Base-by-base conservation (phyloP, 2,797 vertebrate species). In the Paguma larvata region DNA sequence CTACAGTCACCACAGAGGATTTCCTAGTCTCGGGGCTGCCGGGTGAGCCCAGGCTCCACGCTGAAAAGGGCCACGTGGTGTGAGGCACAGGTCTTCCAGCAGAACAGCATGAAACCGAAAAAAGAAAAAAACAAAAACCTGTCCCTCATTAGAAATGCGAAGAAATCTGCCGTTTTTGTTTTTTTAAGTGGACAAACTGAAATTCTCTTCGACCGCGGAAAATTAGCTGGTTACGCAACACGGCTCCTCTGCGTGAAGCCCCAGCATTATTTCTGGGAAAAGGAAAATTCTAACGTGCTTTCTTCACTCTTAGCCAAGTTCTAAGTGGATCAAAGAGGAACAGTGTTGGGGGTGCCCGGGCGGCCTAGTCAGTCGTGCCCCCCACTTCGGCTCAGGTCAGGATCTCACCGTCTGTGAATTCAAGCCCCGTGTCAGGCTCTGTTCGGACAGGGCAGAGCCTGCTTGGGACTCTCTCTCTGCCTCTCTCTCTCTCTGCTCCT, bases 201-300 rank as follows among this genome's bases (percentile, higher is more conserved):
- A 72, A 87, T 62, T 46, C 0, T 1, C 10, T 30, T 34, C 62
- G 30, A 32, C 2, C 53, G 3, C 0, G 0, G 12, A 32, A 0
- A 1, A 95, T 0, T 0, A 19, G 5, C 56, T 56, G 53, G 46
- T 46, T 25, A 32, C 63, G 25, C 53, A 27, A 15, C 80, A 53
- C 2, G 4, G 46, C 30, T 15, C 44, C 89, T 92, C 0, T 1
- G 75, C 21, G 2, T 0, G 63, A 0, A 0, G 62, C 6, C 53
- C 73, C 0, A 0, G 13, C 23, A 59, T 5, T 38, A 25, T 53
- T 73, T 46, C 82, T 34, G 12, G 15, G 46, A 18, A 85, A 87
- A 67, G 59, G 19, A 32, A 83, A 72, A 65, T 77, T 32, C 14
- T 77, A 51, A 41, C 7, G 27, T 2, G 21, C 62, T 84, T 72